A percentile compares a stretch with the other conserved stretches of the same genome.
phyloP scores from a whole-genome alignment of 2,888 invertebrate species.

The Drosophila kuntzei region DNA sequence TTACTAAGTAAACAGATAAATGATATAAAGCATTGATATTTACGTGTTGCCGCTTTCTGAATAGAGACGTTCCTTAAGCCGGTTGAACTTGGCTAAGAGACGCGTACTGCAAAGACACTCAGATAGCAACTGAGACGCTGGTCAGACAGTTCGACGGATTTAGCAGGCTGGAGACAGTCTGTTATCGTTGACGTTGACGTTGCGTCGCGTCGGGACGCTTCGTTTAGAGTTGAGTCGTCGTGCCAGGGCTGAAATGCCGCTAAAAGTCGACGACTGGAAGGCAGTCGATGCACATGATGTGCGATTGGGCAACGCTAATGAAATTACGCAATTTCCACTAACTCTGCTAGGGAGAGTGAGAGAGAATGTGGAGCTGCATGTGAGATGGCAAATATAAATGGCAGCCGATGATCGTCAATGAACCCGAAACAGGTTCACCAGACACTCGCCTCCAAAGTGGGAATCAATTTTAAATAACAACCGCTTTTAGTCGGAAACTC shows the following conservation, averaged over 20 bases:
- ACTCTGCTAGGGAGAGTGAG: neutral
- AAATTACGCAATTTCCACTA: slow-evolving; percentile 81
- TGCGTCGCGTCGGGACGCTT: neutral
- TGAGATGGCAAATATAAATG: slow-evolving; percentile 13
- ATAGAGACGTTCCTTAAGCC: slow-evolving; percentile 22
- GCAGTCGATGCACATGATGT: slow-evolving; percentile 39
- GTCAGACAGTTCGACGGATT: slow-evolving; percentile 37
- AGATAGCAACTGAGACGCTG: slow-evolving; percentile 51
- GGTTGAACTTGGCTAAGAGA: neutral
- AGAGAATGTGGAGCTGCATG: slow-evolving; percentile 4
- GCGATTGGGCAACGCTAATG: slow-evolving; percentile 55
- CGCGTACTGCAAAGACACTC: slow-evolving; percentile 43
- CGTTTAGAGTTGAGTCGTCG: slow-evolving; percentile 2
- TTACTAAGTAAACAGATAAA: neutral
- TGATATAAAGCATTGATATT: slow-evolving; percentile 3
- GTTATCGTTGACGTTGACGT: slow-evolving; percentile 7
- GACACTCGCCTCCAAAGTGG: neutral
- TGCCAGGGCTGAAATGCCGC: slow-evolving; percentile 15
- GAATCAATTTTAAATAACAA: neutral
- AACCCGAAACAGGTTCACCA: too few relatives aligned
- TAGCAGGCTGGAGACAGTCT: slow-evolving; percentile 9
- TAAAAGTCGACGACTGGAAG: slow-evolving; percentile 49
- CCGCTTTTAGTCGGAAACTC: neutral
- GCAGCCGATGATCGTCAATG: slow-evolving; percentile 19
- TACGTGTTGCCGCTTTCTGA: slow-evolving; percentile 16